Percentiles rank a stretch among this genome's conserved stretches.
Evolutionary conservation across 2,797 vertebrate genomes (phyloP).

Genomic region (Gouania willdenowi): DNA sequence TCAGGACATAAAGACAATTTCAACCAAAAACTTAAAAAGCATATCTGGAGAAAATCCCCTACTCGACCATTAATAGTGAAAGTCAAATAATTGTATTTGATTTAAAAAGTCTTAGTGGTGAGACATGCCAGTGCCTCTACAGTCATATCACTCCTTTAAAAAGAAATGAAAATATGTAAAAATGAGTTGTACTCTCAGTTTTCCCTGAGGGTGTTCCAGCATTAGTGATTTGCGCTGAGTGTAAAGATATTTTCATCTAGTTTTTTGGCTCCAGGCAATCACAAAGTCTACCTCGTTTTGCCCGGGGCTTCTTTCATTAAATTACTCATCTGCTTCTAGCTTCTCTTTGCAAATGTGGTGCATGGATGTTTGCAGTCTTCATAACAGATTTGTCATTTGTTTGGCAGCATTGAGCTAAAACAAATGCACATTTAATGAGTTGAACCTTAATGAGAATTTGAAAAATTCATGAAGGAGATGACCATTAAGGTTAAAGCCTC

Average conservation of each 20-base stretch:
- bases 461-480: conserved; percentile 54
- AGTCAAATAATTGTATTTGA: too few species aligned
- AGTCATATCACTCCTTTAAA: too few species aligned
- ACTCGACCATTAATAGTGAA: too few species aligned
- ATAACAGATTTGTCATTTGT: conserved; percentile 35
- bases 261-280: conserved; percentile 41
- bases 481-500: conserved; percentile 53
- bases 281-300: conserved; percentile 44
- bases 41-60: too few species aligned
- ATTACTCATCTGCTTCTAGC: conserved; percentile 39
- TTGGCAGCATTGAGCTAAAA: conserved; percentile 26
- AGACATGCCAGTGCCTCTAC: too few species aligned
- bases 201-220: conserved; percentile 13
- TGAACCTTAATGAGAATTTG: conserved; percentile 45
- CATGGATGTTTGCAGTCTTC: conserved; percentile 25
- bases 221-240: conserved; percentile 14
- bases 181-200: background rate
- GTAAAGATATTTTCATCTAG: conserved; percentile 9
- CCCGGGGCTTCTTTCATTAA: conserved; percentile 51
- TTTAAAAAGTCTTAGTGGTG: too few species aligned
- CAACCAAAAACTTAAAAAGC: too few species aligned
- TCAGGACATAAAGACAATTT: too few species aligned
- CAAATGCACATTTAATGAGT: conserved; percentile 50
- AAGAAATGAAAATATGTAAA: too few species aligned
- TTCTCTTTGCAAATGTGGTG: conserved; percentile 42